Base-by-base conservation (phyloP, 2,888 invertebrate genomes). In the Eristalis pertinax region DNA sequence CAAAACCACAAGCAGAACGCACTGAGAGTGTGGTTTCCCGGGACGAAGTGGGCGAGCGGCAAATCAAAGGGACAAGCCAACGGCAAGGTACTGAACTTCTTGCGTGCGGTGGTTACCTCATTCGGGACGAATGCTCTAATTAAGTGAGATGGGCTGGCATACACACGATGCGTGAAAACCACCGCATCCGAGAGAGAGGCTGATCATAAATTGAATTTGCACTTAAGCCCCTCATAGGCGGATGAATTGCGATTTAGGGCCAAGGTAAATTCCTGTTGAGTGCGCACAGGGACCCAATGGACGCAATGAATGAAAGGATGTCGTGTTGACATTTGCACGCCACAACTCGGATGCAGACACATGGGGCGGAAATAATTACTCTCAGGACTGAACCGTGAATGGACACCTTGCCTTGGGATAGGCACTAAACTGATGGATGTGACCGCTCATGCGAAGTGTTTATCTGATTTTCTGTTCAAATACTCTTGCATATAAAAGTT, bases 201-300 rank as follows among this genome's bases (percentile, higher is more conserved):
- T 13, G 43, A 15, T 50, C 43, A 50, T 62, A 73, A 73, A 63
- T 63, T 43, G 29, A 43, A 41, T 43, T 62, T 63, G 19, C 41
- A 29, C 62, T 35, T 29, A 15, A 22, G 19, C 29, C 22, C 43
- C 5, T 19, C 15, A 15, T 19, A 32, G 70, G 22, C 60, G 60
- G 60, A 38, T 63, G 63, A 43, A 43, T 19, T 19, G 11, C 41
- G 11, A 19, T 22, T 43, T 62, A 29, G 26, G 19, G 19, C 62
- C 41, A 72, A 50, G 50, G 50, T 43, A n/a, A 19, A 43, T 15
- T n/a, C 15, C 43, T 13, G 38, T 38, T 38, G 38, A 38, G 38
- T 38, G 38, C 13, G n/a, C 43, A 43, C 4, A 7, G n/a, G 19
- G 19, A n/a, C n/a, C n/a, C n/a, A 50, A 43, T 43, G 2, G 50